Evolutionary conservation across 2,113 vertebrate genomes (phyloP).

Genomic region (Oreochromis spilurus): DNA sequence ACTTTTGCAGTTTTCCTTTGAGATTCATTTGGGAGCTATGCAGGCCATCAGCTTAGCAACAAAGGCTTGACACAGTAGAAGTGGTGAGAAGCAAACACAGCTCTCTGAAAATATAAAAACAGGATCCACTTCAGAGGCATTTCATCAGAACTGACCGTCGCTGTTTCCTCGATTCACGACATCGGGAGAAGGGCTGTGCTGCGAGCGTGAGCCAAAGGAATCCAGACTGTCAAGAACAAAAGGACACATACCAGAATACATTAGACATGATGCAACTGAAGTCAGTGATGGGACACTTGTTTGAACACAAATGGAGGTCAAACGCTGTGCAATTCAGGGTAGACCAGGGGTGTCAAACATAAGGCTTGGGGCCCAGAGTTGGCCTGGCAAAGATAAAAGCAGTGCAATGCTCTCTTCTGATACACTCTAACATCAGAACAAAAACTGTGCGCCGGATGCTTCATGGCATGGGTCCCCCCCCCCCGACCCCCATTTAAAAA

Average conservation of each 20-base stretch:
- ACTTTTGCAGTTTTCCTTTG: neutral
- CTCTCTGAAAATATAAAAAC: neutral
- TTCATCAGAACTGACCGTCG: slow-evolving; percentile 79
- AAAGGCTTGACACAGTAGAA: neutral
- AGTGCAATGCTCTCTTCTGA: neutral
- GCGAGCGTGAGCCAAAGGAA: slow-evolving; percentile 92
- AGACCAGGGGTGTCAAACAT: neutral
- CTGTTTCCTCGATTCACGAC: slow-evolving; percentile 86
- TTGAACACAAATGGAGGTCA: neutral
- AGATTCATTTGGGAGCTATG: neutral
- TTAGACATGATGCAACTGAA: neutral
- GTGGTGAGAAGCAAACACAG: neutral
- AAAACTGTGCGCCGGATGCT: neutral
- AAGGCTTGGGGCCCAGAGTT: neutral
- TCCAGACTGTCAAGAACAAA: slow-evolving; percentile 84
- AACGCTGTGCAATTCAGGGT: neutral
- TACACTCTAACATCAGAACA: neutral
- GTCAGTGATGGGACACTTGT: neutral
- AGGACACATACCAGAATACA: neutral
- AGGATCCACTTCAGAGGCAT: neutral
- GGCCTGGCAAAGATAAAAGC: neutral
- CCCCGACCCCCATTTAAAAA: neutral
- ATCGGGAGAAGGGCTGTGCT: slow-evolving; percentile 92
- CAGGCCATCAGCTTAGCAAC: neutral
- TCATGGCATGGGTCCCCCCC: neutral